These are phyloP conservation scores for Eilema caniola DNA, from an alignment of 2,888 invertebrate species.

Conservation along the genomic window DNA sequence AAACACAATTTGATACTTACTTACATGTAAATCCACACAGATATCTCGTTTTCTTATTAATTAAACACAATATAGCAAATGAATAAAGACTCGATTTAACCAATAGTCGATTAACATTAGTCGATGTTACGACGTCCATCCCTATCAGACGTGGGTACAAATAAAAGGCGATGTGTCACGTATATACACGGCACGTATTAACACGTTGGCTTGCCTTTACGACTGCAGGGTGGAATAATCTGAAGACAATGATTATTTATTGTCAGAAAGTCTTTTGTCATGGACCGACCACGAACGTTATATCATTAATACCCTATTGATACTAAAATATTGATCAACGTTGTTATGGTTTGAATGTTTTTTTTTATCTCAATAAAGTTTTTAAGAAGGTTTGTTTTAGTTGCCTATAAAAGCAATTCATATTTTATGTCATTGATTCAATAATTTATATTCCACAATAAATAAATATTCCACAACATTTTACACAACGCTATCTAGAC, in stretches of 20 bases:
- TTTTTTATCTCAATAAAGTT: slow-evolving; percentile 34
- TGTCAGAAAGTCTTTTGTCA: slow-evolving; percentile 69
- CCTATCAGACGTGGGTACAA: slow-evolving; percentile 45
- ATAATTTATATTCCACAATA: no score
- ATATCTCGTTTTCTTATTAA: neutral
- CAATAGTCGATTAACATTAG: slow-evolving; percentile 44
- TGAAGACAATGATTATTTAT: slow-evolving; percentile 78
- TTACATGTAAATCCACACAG: neutral
- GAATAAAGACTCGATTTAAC: slow-evolving; percentile 37
- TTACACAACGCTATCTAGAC: no score
- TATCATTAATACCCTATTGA: slow-evolving; percentile 68
- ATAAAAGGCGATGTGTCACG: slow-evolving; percentile 60
- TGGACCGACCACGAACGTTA: slow-evolving; percentile 59
- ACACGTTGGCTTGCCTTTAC: slow-evolving; percentile 75
- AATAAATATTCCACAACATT: no score
- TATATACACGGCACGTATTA: slow-evolving; percentile 68
- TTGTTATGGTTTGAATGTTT: slow-evolving; percentile 49
- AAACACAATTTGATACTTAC: neutral
- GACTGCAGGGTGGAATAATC: slow-evolving; percentile 73
- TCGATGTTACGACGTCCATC: slow-evolving; percentile 48
- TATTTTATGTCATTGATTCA: neutral
- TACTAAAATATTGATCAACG: slow-evolving; percentile 58
- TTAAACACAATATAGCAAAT: slow-evolving; percentile 21
- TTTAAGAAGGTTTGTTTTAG: slow-evolving; percentile 25
- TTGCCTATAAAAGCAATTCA: slow-evolving; percentile 12